A percentile compares a stretch with the other conserved stretches of the same genome.
Evolutionary conservation across 2,888 invertebrate species (phyloP).

Genomic region (Cryptocheilus praepositus): DNA sequence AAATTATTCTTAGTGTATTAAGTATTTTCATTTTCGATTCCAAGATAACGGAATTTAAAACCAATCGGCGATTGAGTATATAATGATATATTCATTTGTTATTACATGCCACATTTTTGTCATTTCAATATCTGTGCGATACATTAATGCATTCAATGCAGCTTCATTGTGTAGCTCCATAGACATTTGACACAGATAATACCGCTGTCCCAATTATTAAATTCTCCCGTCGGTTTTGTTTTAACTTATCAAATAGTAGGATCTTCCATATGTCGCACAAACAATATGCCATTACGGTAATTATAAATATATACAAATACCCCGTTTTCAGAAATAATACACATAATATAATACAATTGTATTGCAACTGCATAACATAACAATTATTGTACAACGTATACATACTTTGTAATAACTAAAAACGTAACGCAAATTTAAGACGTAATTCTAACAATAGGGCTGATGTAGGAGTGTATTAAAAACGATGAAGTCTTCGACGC

Average conservation of each 20-base stretch:
- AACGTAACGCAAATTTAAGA: constrained; percentile 50
- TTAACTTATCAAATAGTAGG: constrained; percentile 47
- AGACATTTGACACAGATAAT: too few species aligned
- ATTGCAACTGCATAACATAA: constrained; percentile 46
- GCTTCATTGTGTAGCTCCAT: constrained; percentile 13
- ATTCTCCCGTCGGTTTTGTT: neutral
- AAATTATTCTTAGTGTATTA: too few species aligned
- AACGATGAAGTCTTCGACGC: neutral
- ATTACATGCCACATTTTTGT: constrained; percentile 37
- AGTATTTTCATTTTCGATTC: too few species aligned
- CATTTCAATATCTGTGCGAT: constrained; percentile 24
- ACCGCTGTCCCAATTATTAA: too few species aligned
- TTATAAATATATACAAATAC: constrained; percentile 47
- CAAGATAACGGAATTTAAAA: neutral
- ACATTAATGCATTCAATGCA: constrained; percentile 20
- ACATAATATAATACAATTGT: constrained; percentile 53
- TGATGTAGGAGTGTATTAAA: constrained; percentile 2
- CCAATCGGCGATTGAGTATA: constrained; percentile 29
- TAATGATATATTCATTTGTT: constrained; percentile 43
- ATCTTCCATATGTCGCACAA: constrained; percentile 27
- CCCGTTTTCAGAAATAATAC: constrained; percentile 42
- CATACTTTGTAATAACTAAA: constrained; percentile 46
- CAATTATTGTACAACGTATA: constrained; percentile 55
- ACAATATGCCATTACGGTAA: constrained; percentile 30
- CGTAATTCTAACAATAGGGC: constrained; percentile 42